Percentiles rank a stretch among this genome's conserved stretches.
Conservation (phyloP, 2,113 vertebrate genomes). For the Nicator chloris region DNA sequence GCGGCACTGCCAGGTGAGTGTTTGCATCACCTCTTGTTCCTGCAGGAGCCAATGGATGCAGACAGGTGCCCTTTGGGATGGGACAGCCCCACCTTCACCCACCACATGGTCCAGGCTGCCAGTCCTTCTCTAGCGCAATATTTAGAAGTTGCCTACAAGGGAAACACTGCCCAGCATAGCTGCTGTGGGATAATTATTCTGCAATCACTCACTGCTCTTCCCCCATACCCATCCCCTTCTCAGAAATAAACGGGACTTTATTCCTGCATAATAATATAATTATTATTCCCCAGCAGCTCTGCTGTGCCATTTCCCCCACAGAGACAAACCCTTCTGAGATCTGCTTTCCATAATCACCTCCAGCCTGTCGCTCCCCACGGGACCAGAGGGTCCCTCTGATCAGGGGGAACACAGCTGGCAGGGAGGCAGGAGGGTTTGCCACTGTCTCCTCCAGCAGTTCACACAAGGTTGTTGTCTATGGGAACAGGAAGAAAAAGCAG, state of each 20-base stretch:
- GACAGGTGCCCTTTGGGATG: neutral
- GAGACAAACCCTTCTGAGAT: neutral
- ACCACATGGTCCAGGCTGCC: accelerated
- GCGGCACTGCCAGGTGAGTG: neutral
- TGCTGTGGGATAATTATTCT: neutral
- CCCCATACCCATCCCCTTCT: neutral
- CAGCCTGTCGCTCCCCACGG: neutral
- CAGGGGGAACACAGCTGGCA: neutral
- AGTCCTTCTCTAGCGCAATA: neutral
- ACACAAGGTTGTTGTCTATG: neutral
- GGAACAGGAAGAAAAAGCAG: neutral
- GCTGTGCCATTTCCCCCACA: neutral
- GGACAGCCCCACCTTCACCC: neutral
- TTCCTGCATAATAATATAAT: neutral
- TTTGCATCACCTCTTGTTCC: neutral
- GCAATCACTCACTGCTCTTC: neutral
- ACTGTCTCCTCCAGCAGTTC: neutral
- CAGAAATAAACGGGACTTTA: slow-evolving; percentile 13
- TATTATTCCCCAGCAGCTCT: neutral
- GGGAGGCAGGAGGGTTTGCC: neutral
- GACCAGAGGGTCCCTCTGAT: neutral
- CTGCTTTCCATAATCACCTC: neutral
- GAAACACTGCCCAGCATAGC: neutral
- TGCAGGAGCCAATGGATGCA: neutral
- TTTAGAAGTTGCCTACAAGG: neutral